Base-by-base conservation (phyloP, 2,888 invertebrate genomes). In the Tenthredo notha region DNA sequence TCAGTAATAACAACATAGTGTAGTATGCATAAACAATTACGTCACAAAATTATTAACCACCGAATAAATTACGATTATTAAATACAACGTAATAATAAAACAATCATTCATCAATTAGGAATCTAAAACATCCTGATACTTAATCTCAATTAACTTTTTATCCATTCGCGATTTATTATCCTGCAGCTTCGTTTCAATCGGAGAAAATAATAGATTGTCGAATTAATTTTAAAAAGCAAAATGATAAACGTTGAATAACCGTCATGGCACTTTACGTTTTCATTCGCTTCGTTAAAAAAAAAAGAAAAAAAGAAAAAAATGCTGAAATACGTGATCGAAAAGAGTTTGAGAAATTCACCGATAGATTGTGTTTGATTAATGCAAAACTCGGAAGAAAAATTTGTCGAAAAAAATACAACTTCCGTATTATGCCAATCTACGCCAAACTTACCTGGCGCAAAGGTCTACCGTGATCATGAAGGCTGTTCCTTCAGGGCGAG, bases 401-500 rank as follows among this genome's bases (percentile, higher is more conserved):
- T 33, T 0, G 18, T 15, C 18, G 77, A 37, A 6, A n/a, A 54
- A 18, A 77, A 50, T 21, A 50, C 18, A 15, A 77, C 25, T 77
- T 9, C 6, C 0, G 29, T 18, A 54, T 50, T 29, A 18, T 77
- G 0, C 1, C 5, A 25, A 25, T 2, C 15, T 50, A 47, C 47
- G 47, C 9, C 50, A 77, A 77, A 77, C 77, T 77, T 77, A 77
- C 77, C 77, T 77, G 77, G 77, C 77, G 77, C 54, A 77, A 77
- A 77, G 77, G 77, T 50, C 50, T 77, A 77, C 77, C 54, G 77
- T 77, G 77, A 77, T 77, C 77, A 77, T 47, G n/a, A 77, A 77
- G 77, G 77, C 77, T 77, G 77, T 77, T 77, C 77, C 77, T 77
- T 77, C 77, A 50, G 50, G 77, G 47, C 70, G 33, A 84, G 78